Percentiles rank a stretch among this genome's conserved stretches.
These are phyloP conservation scores for Gymnogyps californianus DNA, from an alignment of 2,113 vertebrate genomes.

Conservation along the genomic window DNA sequence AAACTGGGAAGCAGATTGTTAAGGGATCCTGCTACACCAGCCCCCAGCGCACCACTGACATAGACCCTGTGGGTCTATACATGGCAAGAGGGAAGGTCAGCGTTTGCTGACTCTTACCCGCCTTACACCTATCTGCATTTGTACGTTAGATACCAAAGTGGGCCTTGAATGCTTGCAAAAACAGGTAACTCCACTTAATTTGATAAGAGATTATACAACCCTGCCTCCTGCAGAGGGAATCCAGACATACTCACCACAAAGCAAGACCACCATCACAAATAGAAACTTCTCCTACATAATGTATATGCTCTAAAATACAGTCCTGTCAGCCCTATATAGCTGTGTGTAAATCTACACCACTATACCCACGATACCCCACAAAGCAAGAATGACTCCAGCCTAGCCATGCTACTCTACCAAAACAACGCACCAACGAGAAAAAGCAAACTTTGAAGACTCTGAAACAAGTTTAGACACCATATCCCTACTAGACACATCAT, in stretches of 20 bases:
- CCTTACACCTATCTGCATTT: background rate
- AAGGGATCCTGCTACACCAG: background rate
- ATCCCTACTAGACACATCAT: background rate
- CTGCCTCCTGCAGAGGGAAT: background rate
- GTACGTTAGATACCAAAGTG: background rate
- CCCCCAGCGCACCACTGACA: too few species aligned
- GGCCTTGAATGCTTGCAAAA: background rate
- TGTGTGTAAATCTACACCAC: background rate
- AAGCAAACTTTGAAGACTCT: background rate
- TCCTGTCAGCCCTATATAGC: background rate
- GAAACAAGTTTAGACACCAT: background rate
- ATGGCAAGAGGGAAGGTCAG: background rate
- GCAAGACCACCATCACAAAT: background rate
- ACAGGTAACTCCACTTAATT: background rate
- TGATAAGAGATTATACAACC: background rate
- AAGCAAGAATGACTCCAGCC: background rate
- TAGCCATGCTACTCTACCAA: background rate
- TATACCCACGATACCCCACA: accelerated
- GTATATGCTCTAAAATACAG: background rate
- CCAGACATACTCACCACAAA: too few species aligned
- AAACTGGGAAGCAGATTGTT: background rate
- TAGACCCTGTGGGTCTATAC: background rate
- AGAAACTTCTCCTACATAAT: background rate
- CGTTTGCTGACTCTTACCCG: accelerated
- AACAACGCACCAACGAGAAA: background rate